Evolutionary conservation across 2,797 vertebrate genomes (phyloP).

Genomic region (Molossus molossus): DNA sequence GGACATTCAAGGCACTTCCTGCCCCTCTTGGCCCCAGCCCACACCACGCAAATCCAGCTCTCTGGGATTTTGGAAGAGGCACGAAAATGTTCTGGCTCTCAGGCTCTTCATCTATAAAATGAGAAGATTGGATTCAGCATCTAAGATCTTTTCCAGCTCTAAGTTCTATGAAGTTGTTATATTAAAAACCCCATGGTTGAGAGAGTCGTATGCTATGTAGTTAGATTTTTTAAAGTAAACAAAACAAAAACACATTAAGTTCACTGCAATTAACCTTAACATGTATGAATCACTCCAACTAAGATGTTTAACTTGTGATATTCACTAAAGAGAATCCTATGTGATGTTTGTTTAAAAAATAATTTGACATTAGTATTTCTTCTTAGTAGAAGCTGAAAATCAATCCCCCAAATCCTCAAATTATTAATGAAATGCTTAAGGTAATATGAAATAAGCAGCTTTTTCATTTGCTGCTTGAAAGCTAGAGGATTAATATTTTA

Average conservation of each 20-base stretch:
- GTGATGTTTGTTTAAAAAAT: conserved; percentile 59
- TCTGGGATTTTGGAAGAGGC: conserved; percentile 42
- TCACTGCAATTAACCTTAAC: conserved; percentile 50
- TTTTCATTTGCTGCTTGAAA: conserved; percentile 68
- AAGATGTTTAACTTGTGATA: conserved; percentile 60
- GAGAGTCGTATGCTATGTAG: conserved; percentile 25
- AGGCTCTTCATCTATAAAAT: conserved; percentile 57
- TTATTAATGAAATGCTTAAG: conserved; percentile 63
- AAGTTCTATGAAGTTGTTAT: conserved; percentile 51
- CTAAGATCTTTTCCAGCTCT: conserved; percentile 56
- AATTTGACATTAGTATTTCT: conserved; percentile 38
- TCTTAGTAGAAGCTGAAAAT: conserved; percentile 60
- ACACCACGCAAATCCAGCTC: neutral
- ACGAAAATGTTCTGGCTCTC: neutral
- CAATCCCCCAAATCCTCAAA: neutral
- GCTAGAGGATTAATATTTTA: conserved; percentile 64
- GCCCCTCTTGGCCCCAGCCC: neutral
- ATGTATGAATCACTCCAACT: conserved; percentile 19
- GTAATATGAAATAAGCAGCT: conserved; percentile 44
- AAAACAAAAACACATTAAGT: conserved; percentile 10
- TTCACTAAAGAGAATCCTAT: conserved; percentile 52
- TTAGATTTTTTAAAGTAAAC: conserved; percentile 56
- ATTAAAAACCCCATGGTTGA: conserved; percentile 65
- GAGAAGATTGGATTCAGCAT: conserved; percentile 62
- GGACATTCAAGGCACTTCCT: neutral